Evolutionary conservation across 2,113 vertebrate species (phyloP).

Genomic region (Abramis brama): DNA sequence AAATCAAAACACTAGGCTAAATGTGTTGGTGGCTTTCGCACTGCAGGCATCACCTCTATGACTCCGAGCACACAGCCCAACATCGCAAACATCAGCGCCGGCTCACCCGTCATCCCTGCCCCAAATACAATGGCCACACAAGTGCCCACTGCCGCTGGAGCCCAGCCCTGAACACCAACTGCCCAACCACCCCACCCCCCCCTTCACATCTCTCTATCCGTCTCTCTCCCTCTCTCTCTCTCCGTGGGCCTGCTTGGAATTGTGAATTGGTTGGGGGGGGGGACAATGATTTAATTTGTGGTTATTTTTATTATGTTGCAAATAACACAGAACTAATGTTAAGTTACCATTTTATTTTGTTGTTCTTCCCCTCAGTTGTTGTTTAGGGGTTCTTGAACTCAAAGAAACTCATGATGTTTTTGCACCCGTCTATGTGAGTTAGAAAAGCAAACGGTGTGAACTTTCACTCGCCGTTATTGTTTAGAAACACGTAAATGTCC

Average conservation of each 20-base stretch:
- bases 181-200: conserved; percentile 62
- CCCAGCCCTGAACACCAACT: conserved; percentile 79
- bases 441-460: conserved; percentile 71
- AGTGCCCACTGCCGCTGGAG: conserved; percentile 78
- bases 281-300: conserved; percentile 66
- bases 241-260: conserved; percentile 30
- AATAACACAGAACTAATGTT: conserved; percentile 74
- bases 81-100: conserved; percentile 77
- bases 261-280: conserved; percentile 56
- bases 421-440: conserved; percentile 73
- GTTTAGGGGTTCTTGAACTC: conserved; percentile 70
- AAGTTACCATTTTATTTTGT: conserved; percentile 71
- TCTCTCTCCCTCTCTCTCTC: conserved; percentile 49
- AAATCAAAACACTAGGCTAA: not conserved
- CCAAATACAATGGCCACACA: conserved; percentile 82
- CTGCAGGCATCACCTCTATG: conserved; percentile 82
- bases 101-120: conserved; percentile 83
- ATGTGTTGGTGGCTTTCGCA: not conserved
- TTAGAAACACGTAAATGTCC: conserved; percentile 80
- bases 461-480: conserved; percentile 76
- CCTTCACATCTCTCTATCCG: conserved; percentile 56
- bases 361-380: conserved; percentile 52
- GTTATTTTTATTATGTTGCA: conserved; percentile 72
- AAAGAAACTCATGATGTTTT: conserved; percentile 66
- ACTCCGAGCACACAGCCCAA: conserved; percentile 77